Evolutionary conservation across 1,140 invertebrate genomes (phyloP).

Genomic region (Thaumetopoea pityocampa): DNA sequence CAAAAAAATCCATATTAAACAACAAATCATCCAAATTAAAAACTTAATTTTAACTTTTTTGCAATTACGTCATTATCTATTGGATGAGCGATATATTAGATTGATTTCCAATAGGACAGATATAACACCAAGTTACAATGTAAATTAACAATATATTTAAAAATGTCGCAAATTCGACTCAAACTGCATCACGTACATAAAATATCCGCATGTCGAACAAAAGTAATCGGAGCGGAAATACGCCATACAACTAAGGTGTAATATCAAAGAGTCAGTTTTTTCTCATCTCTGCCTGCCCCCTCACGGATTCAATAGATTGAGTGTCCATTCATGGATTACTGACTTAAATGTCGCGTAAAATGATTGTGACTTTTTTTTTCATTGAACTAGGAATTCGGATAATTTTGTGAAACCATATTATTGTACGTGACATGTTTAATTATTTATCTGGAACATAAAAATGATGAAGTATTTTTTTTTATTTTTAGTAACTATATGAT

Average conservation of each 20-base stretch:
- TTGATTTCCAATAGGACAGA: too few relatives aligned
- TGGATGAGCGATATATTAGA: too few relatives aligned
- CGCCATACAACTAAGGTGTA: conserved; percentile 11
- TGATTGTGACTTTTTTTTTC: conserved; percentile 17
- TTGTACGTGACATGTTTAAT: conserved; percentile 9
- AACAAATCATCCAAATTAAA: too few relatives aligned
- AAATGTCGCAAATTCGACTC: too few relatives aligned
- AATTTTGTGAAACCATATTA: conserved; percentile 6
- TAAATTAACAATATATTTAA: too few relatives aligned
- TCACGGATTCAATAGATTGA: conserved; percentile 7
- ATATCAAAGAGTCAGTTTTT: conserved; percentile 20
- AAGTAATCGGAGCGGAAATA: conserved; percentile 22
- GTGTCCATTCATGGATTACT: conserved; percentile 22
- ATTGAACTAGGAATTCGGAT: conserved; percentile 6
- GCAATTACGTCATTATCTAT: too few relatives aligned
- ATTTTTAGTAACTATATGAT: neutral
- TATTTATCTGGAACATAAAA: too few relatives aligned
- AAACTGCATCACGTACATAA: too few relatives aligned
- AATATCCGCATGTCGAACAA: conserved; percentile 4
- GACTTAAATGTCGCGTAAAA: conserved; percentile 22
- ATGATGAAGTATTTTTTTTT: too few relatives aligned
- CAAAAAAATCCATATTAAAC: too few relatives aligned
- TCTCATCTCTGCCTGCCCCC: conserved; percentile 8
- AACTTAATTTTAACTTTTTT: too few relatives aligned
- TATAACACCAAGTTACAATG: too few relatives aligned